phyloP scores from a whole-genome alignment of 2,888 invertebrate species.

The Erebia ligea region DNA sequence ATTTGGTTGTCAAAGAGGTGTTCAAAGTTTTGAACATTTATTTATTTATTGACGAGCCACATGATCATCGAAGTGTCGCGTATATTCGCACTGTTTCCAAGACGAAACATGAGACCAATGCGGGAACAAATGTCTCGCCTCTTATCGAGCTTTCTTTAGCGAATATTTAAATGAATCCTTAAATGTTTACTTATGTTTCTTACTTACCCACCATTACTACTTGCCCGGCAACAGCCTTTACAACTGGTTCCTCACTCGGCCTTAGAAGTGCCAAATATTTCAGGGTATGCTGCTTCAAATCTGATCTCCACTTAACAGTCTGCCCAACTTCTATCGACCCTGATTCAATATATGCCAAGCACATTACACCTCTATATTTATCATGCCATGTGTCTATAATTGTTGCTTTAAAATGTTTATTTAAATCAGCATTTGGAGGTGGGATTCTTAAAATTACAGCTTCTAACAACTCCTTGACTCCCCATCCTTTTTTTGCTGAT shows the following conservation, averaged over 20 bases:
- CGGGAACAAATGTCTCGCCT: no score
- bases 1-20: no score
- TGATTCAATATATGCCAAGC: conserved; percentile 90
- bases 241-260: conserved; percentile 87
- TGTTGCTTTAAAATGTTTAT: conserved; percentile 88
- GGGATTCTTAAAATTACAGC: conserved; percentile 91
- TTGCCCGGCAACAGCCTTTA: conserved; percentile 92
- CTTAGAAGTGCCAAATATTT: conserved; percentile 90
- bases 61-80: no score
- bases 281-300: conserved; percentile 90
- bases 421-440: conserved; percentile 84
- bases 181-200: not conserved
- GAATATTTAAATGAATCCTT: no score
- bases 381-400: conserved; percentile 98
- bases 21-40: no score
- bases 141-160: no score
- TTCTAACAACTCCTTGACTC: conserved; percentile 89
- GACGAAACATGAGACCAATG: no score
- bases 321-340: conserved; percentile 90
- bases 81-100: no score
- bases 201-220: conserved; percentile 91
- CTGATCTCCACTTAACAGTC: conserved; percentile 87
- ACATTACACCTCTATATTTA: conserved; percentile 91
- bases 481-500: conserved; percentile 96
- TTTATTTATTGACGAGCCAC: no score